Conservation (phyloP, 2,797 vertebrate species). For the Etheostoma nigrum region DNA sequence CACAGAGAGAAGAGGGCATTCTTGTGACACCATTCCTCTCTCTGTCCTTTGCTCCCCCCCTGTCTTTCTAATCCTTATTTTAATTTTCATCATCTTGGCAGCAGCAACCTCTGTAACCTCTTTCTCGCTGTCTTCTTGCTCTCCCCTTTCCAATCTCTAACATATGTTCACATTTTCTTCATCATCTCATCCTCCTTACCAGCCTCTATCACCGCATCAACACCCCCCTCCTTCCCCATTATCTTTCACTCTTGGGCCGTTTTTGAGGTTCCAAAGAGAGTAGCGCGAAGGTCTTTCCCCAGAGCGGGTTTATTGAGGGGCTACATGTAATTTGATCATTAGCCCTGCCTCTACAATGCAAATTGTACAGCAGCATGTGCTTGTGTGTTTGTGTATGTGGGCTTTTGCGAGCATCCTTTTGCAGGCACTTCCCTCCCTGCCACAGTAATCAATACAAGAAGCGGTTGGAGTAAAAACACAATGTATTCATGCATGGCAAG, state of each 20-base stretch:
- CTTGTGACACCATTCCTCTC: constrained; percentile 54
- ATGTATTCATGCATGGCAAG: background rate
- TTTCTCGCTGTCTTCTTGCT: constrained; percentile 17
- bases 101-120: constrained; percentile 62
- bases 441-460: constrained; percentile 31
- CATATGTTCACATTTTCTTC: constrained; percentile 34
- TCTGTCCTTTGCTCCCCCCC: constrained; percentile 27
- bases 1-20: constrained; percentile 47
- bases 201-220: constrained; percentile 23
- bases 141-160: constrained; percentile 3
- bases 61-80: constrained; percentile 68
- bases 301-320: constrained; percentile 1
- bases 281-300: constrained; percentile 1
- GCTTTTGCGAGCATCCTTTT: background rate
- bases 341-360: background rate
- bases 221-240: background rate
- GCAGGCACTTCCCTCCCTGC: constrained; percentile 4
- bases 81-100: constrained; percentile 69
- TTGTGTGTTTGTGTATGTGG: background rate
- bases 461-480: background rate
- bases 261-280: constrained; percentile 6
- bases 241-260: background rate
- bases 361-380: background rate
- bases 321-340: constrained; percentile 17
- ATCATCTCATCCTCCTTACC: constrained; percentile 23